A percentile compares a stretch with the other conserved stretches of the same genome.
phyloP scores from a whole-genome alignment of 1,140 invertebrate genomes.

The Brachionus sp. region DNA sequence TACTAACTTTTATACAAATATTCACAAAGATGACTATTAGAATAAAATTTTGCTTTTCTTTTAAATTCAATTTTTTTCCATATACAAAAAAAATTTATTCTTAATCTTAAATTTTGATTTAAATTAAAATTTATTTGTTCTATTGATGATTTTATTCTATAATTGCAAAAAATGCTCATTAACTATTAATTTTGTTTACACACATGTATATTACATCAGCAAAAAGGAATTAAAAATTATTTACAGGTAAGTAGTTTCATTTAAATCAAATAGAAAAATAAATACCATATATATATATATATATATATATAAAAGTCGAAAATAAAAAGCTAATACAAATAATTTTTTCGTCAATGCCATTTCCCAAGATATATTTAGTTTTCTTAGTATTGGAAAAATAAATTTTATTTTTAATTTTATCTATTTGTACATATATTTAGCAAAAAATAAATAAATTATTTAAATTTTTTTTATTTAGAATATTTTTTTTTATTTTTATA shows the following conservation, averaged over 20 bases:
- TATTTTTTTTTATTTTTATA: neutral
- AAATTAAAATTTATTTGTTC: neutral
- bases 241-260: neutral
- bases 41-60: neutral
- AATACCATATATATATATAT: too few relatives aligned
- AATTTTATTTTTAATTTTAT: neutral
- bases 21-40: neutral
- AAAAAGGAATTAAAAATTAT: neutral
- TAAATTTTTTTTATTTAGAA: constrained; percentile 2
- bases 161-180: neutral
- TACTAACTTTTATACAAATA: neutral
- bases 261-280: neutral
- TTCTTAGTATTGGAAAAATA: too few relatives aligned
- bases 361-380: too few relatives aligned
- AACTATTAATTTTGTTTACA: neutral
- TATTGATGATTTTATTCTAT: neutral
- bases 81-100: neutral
- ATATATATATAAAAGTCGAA: too few relatives aligned
- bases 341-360: too few relatives aligned
- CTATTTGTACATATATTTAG: too few relatives aligned
- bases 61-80: neutral
- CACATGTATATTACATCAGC: neutral
- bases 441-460: neutral
- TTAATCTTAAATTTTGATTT: neutral
- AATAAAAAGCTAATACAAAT: too few relatives aligned